Evolutionary conservation across 2,797 vertebrate species (phyloP).

Genomic region (Peromyscus melanophrys): DNA sequence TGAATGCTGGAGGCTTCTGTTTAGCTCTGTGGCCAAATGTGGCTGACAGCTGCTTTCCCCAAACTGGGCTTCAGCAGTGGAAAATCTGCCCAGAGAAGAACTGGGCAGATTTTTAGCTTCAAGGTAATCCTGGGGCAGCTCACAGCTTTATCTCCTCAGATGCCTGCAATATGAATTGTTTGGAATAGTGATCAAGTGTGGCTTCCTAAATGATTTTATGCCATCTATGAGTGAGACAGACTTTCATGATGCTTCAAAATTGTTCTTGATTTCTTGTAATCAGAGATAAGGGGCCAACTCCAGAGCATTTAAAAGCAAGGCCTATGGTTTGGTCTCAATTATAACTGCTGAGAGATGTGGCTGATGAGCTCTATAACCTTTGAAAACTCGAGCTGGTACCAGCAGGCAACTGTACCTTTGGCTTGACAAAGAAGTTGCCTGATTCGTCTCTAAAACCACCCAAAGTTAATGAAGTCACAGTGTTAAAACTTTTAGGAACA

Average conservation of each 20-base stretch:
- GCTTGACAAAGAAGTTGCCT: neutral
- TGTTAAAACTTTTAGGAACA: constrained; percentile 47
- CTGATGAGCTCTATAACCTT: neutral
- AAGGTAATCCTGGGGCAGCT: constrained; percentile 76
- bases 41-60: constrained; percentile 62
- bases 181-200: neutral
- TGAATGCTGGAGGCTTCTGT: constrained; percentile 46
- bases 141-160: constrained; percentile 43
- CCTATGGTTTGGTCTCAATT: constrained; percentile 5
- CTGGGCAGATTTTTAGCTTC: constrained; percentile 83
- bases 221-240: neutral
- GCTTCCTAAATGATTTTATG: constrained; percentile 56
- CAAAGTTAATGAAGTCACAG: neutral
- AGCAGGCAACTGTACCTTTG: neutral
- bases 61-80: constrained; percentile 66
- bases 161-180: constrained; percentile 54
- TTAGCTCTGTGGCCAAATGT: constrained; percentile 75
- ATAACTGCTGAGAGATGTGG: neutral
- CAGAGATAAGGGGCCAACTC: neutral
- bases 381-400: constrained; percentile 24
- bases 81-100: constrained; percentile 72
- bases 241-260: constrained; percentile 44
- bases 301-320: neutral
- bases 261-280: constrained; percentile 57
- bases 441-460: constrained; percentile 39